Percentiles rank a stretch among this genome's conserved stretches.
phyloP scores from a whole-genome alignment of 2,113 vertebrate species.

The Engraulis encrasicolus region DNA sequence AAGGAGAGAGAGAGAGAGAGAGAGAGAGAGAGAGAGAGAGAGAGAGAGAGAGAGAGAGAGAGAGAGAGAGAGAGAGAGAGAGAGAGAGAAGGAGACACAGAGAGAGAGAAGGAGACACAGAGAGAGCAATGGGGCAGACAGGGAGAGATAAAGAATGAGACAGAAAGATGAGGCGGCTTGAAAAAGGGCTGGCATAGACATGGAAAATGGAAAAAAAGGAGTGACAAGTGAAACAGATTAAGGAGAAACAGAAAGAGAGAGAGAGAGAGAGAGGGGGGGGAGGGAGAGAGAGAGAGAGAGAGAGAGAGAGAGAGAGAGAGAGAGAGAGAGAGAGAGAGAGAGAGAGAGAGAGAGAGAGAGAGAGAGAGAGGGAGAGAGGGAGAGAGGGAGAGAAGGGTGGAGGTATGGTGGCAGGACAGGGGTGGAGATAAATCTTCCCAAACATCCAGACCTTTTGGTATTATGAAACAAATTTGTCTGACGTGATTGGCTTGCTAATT shows the following conservation, averaged over 20 bases:
- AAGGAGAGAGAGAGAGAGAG: neutral
- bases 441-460: neutral
- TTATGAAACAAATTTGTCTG: constrained; percentile 52
- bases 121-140: neutral
- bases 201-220: no score
- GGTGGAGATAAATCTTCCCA: neutral
- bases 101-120: no score
- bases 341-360: neutral
- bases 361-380: neutral
- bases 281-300: neutral
- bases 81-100: no score
- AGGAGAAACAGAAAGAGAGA: neutral
- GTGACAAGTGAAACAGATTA: no score
- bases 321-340: neutral
- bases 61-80: neutral
- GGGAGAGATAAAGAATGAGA: no score
- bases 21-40: neutral
- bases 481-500: constrained; percentile 50
- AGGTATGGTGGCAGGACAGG: neutral
- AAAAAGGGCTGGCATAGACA: no score
- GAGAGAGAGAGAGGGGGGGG: neutral
- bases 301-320: neutral
- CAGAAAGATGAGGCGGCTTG: no score
- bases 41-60: neutral
- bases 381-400: no score